A percentile compares a stretch with the other conserved stretches of the same genome.
Conservation (phyloP, 1,140 invertebrate genomes). For the Helicoverpa armigera region DNA sequence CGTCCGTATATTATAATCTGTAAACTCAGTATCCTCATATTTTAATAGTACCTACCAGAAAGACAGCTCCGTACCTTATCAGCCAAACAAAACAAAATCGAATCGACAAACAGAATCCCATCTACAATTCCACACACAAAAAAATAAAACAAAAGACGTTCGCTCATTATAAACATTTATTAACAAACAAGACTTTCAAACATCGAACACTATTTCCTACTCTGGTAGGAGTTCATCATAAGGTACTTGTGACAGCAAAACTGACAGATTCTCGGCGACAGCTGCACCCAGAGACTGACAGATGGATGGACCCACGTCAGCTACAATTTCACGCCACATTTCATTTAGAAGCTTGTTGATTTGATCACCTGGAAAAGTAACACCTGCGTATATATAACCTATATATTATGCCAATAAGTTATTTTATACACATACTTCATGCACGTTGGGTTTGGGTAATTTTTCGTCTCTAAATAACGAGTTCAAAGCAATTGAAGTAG, state of each 20-base stretch:
- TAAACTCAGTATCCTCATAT: no score
- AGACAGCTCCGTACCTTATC: no score
- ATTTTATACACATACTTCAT: no score
- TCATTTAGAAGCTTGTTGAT: constrained; percentile 69
- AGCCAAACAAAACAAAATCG: no score
- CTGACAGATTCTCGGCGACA: constrained; percentile 61
- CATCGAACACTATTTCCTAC: constrained; percentile 43
- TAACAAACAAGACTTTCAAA: not conserved
- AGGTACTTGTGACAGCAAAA: constrained; percentile 65
- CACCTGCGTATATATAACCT: not conserved
- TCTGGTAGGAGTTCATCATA: constrained; percentile 68
- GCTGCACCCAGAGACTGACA: constrained; percentile 60
- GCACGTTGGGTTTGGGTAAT: no score
- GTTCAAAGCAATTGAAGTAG: no score
- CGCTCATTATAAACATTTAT: not conserved
- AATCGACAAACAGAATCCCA: no score
- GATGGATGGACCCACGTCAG: constrained; percentile 67
- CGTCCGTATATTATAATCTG: no score
- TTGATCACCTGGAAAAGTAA: constrained; percentile 68
- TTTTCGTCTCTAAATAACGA: no score
- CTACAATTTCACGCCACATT: constrained; percentile 66
- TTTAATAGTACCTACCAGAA: no score
- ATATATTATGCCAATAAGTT: not conserved
- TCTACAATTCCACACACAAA: not conserved
- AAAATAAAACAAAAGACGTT: not conserved